These are phyloP conservation scores for Bufo gargarizans DNA, from an alignment of 2,113 vertebrate species.

Conservation along the genomic window DNA sequence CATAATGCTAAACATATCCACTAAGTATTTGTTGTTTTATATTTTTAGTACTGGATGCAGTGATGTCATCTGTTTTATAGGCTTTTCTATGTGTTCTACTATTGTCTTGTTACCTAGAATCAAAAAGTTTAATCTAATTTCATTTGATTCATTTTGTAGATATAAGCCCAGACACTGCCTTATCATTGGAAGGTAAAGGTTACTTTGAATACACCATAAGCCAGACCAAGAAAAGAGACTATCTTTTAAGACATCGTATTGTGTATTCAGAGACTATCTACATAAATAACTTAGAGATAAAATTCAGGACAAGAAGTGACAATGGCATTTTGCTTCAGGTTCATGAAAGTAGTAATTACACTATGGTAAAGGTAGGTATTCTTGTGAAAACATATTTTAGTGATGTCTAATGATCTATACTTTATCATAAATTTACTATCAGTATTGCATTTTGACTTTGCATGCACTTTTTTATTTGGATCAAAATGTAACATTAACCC, in stretches of 20 bases:
- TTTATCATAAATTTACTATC: no score
- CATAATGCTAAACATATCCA: neutral
- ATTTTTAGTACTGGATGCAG: neutral
- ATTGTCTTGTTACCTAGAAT: neutral
- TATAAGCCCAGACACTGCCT: slow-evolving; percentile 85
- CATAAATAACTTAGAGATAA: slow-evolving; percentile 82
- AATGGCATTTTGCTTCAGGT: slow-evolving; percentile 87
- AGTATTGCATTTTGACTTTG: no score
- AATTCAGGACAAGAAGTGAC: slow-evolving; percentile 92
- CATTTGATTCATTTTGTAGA: slow-evolving; percentile 70
- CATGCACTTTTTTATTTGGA: no score
- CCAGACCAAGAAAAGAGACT: slow-evolving; percentile 83
- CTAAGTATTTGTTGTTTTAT: neutral
- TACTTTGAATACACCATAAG: slow-evolving; percentile 89
- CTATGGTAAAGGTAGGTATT: slow-evolving; percentile 85
- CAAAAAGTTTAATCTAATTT: neutral
- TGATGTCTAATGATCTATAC: neutral
- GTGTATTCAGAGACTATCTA: slow-evolving; percentile 57
- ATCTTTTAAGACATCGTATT: slow-evolving; percentile 73
- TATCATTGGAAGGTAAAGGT: slow-evolving; percentile 89
- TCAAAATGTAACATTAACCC: neutral
- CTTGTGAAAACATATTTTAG: neutral
- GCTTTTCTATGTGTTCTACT: neutral
- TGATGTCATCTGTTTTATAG: neutral
- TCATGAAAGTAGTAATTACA: slow-evolving; percentile 96